A percentile compares a stretch with the other conserved stretches of the same genome.
phyloP scores from a whole-genome alignment of 2,113 vertebrate genomes.

The Colinus virginianus region DNA sequence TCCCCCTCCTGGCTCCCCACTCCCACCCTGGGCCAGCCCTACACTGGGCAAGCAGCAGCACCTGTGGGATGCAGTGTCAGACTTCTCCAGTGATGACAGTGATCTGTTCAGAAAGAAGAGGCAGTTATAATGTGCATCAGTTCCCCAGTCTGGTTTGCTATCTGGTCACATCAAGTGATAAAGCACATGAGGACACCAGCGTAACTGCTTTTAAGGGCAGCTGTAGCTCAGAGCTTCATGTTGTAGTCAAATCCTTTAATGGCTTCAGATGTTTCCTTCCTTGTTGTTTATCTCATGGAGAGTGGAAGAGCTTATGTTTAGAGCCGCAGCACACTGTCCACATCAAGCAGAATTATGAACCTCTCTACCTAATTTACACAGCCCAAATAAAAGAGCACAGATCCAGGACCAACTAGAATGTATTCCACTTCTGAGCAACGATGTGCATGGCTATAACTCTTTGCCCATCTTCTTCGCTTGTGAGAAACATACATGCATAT shows the following conservation, averaged over 20 bases:
- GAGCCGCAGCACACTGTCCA: not conserved
- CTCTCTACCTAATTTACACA: not conserved
- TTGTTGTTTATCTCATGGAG: not conserved
- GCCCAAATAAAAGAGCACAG: not conserved
- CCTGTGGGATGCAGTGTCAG: not conserved
- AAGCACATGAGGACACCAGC: accelerated
- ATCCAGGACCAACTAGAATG: not conserved
- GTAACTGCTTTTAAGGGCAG: not conserved
- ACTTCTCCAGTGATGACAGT: not conserved
- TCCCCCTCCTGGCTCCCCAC: not conserved
- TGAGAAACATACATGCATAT: not conserved
- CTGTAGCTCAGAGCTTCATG: not conserved
- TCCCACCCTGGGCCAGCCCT: not conserved
- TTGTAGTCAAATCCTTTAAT: not conserved
- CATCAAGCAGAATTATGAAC: accelerated
- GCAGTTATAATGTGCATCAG: accelerated
- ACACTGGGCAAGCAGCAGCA: not conserved
- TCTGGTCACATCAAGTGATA: not conserved
- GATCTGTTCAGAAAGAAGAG: not conserved
- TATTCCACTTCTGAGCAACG: not conserved
- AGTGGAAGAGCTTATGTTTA: not conserved
- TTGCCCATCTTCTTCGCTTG: not conserved
- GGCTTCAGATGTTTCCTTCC: not conserved
- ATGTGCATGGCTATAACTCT: not conserved
- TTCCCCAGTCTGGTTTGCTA: not conserved